Base-by-base conservation (phyloP, 1,140 invertebrate species). In the Megalonaias nervosa region DNA sequence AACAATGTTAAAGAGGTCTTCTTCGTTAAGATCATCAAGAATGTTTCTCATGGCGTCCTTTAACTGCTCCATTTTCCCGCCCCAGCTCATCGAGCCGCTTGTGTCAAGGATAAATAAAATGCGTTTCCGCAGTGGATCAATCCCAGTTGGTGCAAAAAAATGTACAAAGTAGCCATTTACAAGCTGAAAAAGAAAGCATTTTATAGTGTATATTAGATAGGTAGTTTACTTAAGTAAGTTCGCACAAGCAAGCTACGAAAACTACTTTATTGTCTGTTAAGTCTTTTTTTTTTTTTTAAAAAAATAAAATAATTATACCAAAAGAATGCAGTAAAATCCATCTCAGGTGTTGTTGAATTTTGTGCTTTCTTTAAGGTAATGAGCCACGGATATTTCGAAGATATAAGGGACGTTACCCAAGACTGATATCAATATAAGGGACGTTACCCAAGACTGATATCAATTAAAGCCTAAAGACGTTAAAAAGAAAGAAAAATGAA, bases 81-180 rank as follows among this genome's bases (percentile, higher is more conserved):
- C 94, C 23, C 68, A 78, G 48, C 87, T 89, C 94, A 95, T 95
- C 67, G 94, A 94, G n/a, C 93, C 93, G 56, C 93, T 94, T 0
- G 93, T 92, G 85, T 95, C 94, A 75, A 95, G 90, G 3, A 95
- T 93, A 86, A 95, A 95, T 15, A 95, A 92, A 0, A 94, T 93
- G 81, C 94, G 93, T 86, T 94, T 95, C 15, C 90, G 92, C 38
- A 95, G 87, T 1, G 93, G 91, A 55, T 91, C 88, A 56, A 94
- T 85, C 58, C 89, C 87, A 23, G 84, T 71, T 4, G 94, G 94
- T 3, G 94, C 92, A 82, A 94, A 94, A 91, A 94, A 95, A 83
- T 95, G 94, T 1, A 95, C 94, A 89, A 95, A 95, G 87, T 95
- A 94, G 0, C 94, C 94, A 80, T 94, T 93, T 78, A 94, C 93